Evolutionary conservation across 2,797 vertebrate genomes (phyloP).

Genomic region (Scomberomorus guttatus): DNA sequence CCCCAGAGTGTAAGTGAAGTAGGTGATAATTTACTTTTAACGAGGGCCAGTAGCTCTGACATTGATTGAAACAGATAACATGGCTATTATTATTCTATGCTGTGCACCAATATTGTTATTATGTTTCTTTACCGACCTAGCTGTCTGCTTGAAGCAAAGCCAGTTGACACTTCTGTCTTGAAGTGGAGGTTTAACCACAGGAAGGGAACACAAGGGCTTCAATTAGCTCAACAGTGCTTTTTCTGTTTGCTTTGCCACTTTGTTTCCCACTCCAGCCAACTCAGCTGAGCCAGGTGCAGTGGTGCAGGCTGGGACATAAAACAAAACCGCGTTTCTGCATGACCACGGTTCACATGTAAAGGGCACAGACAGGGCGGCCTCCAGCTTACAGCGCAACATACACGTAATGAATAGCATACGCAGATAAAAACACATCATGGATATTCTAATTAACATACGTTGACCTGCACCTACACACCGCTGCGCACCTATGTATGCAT

Average conservation of each 20-base stretch:
- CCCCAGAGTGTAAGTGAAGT: slow-evolving; percentile 14
- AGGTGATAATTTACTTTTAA: slow-evolving; percentile 38
- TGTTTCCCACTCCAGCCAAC: slow-evolving; percentile 59
- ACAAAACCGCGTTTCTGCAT: slow-evolving; percentile 42
- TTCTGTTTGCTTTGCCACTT: slow-evolving; percentile 63
- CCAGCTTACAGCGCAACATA: slow-evolving; percentile 27
- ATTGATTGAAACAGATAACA: slow-evolving; percentile 13
- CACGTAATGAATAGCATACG: slow-evolving; percentile 7
- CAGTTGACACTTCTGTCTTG: slow-evolving; percentile 38
- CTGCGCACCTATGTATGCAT: background rate
- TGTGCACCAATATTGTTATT: background rate
- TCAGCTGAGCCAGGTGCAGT: slow-evolving; percentile 69
- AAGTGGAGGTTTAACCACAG: slow-evolving; percentile 57
- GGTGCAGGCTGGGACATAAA: slow-evolving; percentile 50
- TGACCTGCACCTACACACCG: background rate
- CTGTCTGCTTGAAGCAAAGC: slow-evolving; percentile 25
- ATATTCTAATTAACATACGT: background rate
- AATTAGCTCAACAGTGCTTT: slow-evolving; percentile 60
- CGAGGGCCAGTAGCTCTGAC: slow-evolving; percentile 18
- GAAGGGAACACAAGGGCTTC: slow-evolving; percentile 61
- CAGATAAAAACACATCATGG: background rate
- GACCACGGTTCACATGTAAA: slow-evolving; percentile 37
- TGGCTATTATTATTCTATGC: background rate
- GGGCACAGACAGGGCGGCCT: slow-evolving; percentile 1
- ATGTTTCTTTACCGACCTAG: slow-evolving; percentile 21